phyloP scores from a whole-genome alignment of 1,140 invertebrate genomes.

The Dufourea novaeangliae region DNA sequence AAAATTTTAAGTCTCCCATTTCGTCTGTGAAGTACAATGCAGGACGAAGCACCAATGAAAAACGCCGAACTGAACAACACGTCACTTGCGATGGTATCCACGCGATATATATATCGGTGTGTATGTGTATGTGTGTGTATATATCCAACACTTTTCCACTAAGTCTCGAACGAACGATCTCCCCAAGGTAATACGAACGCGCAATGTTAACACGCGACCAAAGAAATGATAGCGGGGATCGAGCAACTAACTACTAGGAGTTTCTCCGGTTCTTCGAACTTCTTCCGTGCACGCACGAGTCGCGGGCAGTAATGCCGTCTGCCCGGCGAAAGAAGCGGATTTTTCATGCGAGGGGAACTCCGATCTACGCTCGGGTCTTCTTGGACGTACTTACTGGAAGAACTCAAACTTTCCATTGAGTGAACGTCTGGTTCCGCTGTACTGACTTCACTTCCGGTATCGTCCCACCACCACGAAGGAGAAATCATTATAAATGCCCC shows the following conservation, averaged over 20 bases:
- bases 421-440: slow-evolving; percentile 81
- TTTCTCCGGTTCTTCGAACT: slow-evolving; percentile 24
- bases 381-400: slow-evolving; percentile 74
- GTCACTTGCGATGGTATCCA: not conserved
- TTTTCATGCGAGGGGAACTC: slow-evolving; percentile 54
- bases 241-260: not conserved
- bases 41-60: not conserved
- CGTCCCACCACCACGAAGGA: slow-evolving; percentile 74
- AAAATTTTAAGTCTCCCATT: no score
- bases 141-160: not conserved
- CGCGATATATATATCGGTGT: no score
- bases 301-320: slow-evolving; percentile 36
- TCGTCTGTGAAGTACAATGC: no score
- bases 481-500: slow-evolving; percentile 59
- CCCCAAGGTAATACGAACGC: no score
- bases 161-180: not conserved
- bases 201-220: not conserved
- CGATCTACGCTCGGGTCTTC: slow-evolving; percentile 57
- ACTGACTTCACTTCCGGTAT: slow-evolving; percentile 80
- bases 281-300: slow-evolving; percentile 54
- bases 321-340: slow-evolving; percentile 51
- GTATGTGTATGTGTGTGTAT: no score
- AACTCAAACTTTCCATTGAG: slow-evolving; percentile 80
- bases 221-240: not conserved
- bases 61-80: not conserved